Conservation (phyloP, 1,140 invertebrate species). For the Megalonaias nervosa region DNA sequence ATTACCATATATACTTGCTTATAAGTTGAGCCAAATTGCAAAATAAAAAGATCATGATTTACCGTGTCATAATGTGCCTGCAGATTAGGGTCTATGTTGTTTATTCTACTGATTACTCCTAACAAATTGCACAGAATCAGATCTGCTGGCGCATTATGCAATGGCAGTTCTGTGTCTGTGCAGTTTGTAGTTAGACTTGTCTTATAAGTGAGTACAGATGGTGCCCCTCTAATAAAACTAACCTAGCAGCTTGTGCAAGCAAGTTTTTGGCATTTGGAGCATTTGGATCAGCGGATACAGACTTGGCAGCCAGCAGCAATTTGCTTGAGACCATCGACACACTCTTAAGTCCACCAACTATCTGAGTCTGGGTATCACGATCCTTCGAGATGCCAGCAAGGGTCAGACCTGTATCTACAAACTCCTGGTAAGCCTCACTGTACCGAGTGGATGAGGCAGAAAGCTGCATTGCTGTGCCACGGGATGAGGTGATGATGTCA, state of each 20-base stretch:
- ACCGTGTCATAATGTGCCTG: too few species aligned
- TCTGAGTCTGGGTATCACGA: conserved; percentile 71
- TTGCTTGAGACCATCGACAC: conserved; percentile 91
- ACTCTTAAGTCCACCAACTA: conserved; percentile 89
- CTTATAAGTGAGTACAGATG: too few species aligned
- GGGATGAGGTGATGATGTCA: conserved; percentile 81
- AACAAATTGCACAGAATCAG: too few species aligned
- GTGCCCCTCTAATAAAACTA: not conserved
- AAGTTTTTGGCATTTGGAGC: conserved; percentile 94
- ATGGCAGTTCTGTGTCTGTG: too few species aligned
- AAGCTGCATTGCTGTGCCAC: conserved; percentile 78
- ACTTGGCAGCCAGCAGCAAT: conserved; percentile 89
- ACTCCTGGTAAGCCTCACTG: conserved; percentile 82
- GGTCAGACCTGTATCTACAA: conserved; percentile 71
- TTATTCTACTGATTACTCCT: too few species aligned
- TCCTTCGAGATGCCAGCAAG: conserved; percentile 60
- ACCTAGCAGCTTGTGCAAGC: conserved; percentile 86
- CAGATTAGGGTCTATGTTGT: too few species aligned
- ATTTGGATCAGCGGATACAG: conserved; percentile 88
- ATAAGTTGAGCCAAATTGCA: too few species aligned
- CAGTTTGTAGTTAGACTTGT: too few species aligned
- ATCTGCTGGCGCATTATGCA: too few species aligned
- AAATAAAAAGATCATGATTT: too few species aligned
- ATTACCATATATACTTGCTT: too few species aligned
- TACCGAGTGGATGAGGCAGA: conserved; percentile 84